These are phyloP conservation scores for Dryococelus australis DNA, from an alignment of 2,888 invertebrate genomes.

Conservation along the genomic window DNA sequence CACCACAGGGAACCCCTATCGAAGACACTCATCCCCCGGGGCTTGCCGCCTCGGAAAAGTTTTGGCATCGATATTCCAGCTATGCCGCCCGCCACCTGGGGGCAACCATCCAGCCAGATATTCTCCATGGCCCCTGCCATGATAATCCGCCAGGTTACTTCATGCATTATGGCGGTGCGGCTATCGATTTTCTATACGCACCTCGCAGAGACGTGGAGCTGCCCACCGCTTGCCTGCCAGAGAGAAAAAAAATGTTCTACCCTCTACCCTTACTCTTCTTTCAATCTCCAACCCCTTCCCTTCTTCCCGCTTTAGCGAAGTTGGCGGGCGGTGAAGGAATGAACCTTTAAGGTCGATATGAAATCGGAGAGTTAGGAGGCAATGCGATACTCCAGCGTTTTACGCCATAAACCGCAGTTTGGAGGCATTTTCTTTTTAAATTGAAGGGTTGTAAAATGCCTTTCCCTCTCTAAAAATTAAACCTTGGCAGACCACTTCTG, in stretches of 20 bases:
- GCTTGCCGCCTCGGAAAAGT: neutral
- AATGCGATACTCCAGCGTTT: neutral
- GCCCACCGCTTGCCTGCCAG: neutral
- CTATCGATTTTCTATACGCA: constrained; percentile 25
- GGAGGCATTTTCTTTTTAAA: neutral
- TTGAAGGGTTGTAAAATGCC: neutral
- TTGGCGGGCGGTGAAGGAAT: neutral
- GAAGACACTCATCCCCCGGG: neutral
- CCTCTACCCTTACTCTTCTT: too few species aligned
- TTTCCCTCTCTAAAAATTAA: neutral
- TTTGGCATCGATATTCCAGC: neutral
- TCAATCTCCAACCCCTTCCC: neutral
- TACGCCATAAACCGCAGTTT: neutral
- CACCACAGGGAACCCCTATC: neutral
- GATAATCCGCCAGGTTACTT: constrained; percentile 25
- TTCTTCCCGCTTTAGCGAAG: neutral
- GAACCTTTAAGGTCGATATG: neutral
- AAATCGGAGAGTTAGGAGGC: neutral
- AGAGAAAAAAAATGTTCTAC: neutral
- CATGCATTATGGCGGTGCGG: neutral
- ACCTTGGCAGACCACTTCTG: neutral
- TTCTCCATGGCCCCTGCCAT: constrained; percentile 1
- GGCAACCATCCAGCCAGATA: neutral
- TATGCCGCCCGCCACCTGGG: constrained; percentile 7
- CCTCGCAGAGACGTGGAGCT: neutral